phyloP scores from a whole-genome alignment of 2,888 invertebrate species.

The Diachrysia chrysitis region DNA sequence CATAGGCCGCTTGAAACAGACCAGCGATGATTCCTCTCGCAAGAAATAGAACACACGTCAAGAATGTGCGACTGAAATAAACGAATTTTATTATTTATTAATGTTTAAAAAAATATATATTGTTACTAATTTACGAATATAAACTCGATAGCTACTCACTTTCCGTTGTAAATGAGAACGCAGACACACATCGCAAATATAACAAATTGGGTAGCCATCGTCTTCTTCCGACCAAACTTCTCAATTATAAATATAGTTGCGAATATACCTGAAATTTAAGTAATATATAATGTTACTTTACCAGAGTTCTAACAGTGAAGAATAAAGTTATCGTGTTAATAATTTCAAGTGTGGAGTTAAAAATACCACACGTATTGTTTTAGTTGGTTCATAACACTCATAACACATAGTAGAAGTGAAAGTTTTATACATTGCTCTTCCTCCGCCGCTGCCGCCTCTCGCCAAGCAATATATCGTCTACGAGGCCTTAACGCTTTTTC shows the following conservation, averaged over 20 bases:
- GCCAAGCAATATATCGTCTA: no score
- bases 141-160: conserved; percentile 88
- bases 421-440: no score
- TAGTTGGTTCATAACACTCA: no score
- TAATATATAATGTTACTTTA: not conserved
- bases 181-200: conserved; percentile 94
- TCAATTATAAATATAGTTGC: conserved; percentile 97
- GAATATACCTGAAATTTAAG: conserved; percentile 91
- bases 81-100: conserved; percentile 6
- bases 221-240: conserved; percentile 96
- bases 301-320: not conserved
- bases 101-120: not conserved
- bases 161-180: conserved; percentile 92
- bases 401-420: no score
- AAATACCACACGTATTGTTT: not conserved
- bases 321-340: no score
- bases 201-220: conserved; percentile 97
- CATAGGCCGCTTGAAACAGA: conserved; percentile 98
- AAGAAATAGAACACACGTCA: conserved; percentile 95
- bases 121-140: no score
- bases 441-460: no score
- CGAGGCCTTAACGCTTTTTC: no score
- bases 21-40: conserved; percentile 98
- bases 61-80: conserved; percentile 91
- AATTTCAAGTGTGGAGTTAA: no score